Conservation (phyloP, 2,797 vertebrate genomes). For the Nannoperca australis region DNA sequence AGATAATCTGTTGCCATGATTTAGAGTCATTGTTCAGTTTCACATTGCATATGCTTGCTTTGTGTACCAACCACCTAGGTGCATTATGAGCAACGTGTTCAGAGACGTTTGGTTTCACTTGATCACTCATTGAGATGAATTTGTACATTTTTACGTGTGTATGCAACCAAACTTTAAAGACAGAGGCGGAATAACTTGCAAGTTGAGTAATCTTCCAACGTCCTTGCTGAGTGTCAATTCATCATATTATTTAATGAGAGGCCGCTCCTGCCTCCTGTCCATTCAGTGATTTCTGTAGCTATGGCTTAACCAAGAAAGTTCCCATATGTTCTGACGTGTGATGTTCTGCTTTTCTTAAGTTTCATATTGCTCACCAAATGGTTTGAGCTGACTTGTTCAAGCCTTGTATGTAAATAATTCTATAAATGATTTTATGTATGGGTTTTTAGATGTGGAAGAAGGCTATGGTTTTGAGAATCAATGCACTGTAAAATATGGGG, state of each 20-base stretch:
- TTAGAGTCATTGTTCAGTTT: conserved; percentile 27
- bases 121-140: conserved; percentile 26
- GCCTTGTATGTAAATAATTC: conserved; percentile 83
- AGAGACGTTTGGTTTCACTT: conserved; percentile 27
- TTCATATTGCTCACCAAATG: conserved; percentile 57
- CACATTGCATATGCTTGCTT: conserved; percentile 16
- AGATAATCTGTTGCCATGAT: conserved; percentile 27
- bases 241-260: conserved; percentile 51
- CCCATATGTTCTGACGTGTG: conserved; percentile 46
- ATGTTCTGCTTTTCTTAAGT: conserved; percentile 49
- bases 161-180: conserved; percentile 52
- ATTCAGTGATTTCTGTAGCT: conserved; percentile 48
- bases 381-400: conserved; percentile 65
- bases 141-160: conserved; percentile 44
- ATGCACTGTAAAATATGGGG: conserved; percentile 79
- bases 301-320: conserved; percentile 36
- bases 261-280: conserved; percentile 31
- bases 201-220: conserved; percentile 21
- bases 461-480: conserved; percentile 68
- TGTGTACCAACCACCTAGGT: conserved; percentile 26
- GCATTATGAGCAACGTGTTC: conserved; percentile 34
- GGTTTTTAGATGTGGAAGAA: conserved; percentile 71
- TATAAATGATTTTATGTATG: conserved; percentile 78
- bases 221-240: conserved; percentile 20
- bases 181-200: conserved; percentile 24